Evolutionary conservation across 2,113 vertebrate genomes (phyloP).

Genomic region (Tachysurus vachellii): DNA sequence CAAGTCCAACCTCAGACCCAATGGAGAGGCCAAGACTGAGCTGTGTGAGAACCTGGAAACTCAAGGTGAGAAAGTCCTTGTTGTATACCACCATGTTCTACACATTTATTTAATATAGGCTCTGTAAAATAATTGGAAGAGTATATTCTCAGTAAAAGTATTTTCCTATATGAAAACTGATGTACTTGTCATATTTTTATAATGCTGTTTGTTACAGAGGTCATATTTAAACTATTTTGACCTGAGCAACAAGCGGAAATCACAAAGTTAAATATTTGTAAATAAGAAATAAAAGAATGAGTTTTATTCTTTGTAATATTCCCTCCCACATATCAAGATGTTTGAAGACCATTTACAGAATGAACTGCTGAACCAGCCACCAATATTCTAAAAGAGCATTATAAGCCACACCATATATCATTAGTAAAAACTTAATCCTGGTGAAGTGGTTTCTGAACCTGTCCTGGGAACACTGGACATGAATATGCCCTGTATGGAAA

Average conservation of each 20-base stretch:
- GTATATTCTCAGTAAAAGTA: neutral
- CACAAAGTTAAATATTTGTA: neutral
- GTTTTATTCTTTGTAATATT: neutral
- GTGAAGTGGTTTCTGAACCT: neutral
- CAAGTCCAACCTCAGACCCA: conserved; percentile 90
- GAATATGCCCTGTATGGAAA: neutral
- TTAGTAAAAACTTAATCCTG: neutral
- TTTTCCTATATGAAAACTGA: neutral
- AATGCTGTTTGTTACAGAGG: neutral
- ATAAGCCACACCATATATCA: neutral
- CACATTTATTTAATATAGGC: neutral
- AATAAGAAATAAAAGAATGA: neutral
- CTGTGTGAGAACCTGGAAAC: conserved; percentile 93
- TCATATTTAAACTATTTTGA: neutral
- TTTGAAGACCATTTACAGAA: neutral
- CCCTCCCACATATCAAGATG: neutral
- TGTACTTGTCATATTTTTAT: neutral
- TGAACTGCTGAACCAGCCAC: neutral
- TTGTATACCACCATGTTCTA: neutral
- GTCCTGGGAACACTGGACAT: neutral
- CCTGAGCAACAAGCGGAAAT: neutral
- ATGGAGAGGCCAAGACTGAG: conserved; percentile 95
- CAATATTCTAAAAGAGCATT: neutral
- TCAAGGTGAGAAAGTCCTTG: conserved; percentile 77
- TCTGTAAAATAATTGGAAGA: neutral